phyloP scores from a whole-genome alignment of 1,140 invertebrate genomes.

The Zaprionus ornatus region DNA sequence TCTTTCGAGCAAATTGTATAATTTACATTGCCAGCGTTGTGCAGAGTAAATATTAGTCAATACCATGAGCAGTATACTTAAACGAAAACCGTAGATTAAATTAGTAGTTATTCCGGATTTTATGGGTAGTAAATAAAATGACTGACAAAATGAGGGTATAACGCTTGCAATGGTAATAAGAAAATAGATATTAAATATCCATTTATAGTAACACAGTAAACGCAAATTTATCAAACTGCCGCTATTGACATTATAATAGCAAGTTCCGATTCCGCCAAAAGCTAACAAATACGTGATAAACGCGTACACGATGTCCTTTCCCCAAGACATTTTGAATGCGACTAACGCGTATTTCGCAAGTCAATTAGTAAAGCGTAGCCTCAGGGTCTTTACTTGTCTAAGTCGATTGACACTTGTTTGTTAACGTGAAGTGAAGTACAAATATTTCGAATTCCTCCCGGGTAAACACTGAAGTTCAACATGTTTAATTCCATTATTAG shows the following conservation, averaged over 20 bases:
- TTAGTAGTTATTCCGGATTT: neutral
- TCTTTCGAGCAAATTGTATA: slow-evolving; percentile 2
- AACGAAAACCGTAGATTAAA: neutral
- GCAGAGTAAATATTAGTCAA: neutral
- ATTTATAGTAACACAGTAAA: neutral
- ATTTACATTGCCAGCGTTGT: slow-evolving; percentile 16
- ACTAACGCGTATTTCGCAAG: neutral
- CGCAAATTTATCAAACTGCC: neutral
- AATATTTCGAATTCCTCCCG: too few relatives aligned
- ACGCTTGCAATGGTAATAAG: neutral
- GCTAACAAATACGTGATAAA: neutral
- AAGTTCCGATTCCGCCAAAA: neutral
- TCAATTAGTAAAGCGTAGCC: neutral
- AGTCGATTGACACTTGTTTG: too few relatives aligned
- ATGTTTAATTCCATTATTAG: too few relatives aligned
- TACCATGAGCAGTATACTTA: neutral
- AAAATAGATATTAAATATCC: neutral
- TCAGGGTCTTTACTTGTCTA: too few relatives aligned
- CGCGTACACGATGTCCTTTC: neutral
- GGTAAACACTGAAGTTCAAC: too few relatives aligned
- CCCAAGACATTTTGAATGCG: neutral
- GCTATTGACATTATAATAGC: neutral
- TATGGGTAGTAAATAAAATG: neutral
- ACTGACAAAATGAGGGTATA: neutral
- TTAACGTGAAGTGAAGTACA: too few relatives aligned